These are phyloP conservation scores for Carterocephalus palaemon DNA, from an alignment of 2,888 invertebrate species.

Conservation along the genomic window DNA sequence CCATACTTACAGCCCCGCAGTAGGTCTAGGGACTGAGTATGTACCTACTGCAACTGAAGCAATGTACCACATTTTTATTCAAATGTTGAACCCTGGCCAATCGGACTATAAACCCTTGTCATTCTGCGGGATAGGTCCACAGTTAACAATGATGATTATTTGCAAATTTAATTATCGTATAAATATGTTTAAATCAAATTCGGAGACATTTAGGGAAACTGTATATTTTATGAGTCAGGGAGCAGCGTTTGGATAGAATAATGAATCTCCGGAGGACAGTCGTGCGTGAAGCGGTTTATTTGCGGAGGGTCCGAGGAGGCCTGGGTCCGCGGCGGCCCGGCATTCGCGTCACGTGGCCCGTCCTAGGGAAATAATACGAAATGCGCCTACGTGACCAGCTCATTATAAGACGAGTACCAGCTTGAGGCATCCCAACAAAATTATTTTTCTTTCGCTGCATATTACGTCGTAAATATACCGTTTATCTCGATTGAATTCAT, in stretches of 20 bases:
- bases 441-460: constrained; percentile 8
- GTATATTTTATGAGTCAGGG: constrained; percentile 45
- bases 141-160: no score
- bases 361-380: constrained; percentile 79
- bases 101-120: no score
- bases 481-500: no score
- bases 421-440: constrained; percentile 42
- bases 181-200: constrained; percentile 7
- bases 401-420: constrained; percentile 68
- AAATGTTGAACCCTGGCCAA: no score
- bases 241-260: constrained; percentile 67
- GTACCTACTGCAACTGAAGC: no score
- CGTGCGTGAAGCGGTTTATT: constrained; percentile 79
- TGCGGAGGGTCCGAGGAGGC: constrained; percentile 71
- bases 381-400: constrained; percentile 79
- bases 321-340: constrained; percentile 52
- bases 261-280: constrained; percentile 74
- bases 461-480: no score
- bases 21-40: no score
- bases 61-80: no score
- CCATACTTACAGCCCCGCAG: no score
- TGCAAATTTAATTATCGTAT: no score
- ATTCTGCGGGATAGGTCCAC: no score
- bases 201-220: constrained; percentile 21
- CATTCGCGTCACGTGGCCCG: constrained; percentile 76